Evolutionary conservation across 1,140 invertebrate genomes (phyloP).

Genomic region (Magallana angulata): DNA sequence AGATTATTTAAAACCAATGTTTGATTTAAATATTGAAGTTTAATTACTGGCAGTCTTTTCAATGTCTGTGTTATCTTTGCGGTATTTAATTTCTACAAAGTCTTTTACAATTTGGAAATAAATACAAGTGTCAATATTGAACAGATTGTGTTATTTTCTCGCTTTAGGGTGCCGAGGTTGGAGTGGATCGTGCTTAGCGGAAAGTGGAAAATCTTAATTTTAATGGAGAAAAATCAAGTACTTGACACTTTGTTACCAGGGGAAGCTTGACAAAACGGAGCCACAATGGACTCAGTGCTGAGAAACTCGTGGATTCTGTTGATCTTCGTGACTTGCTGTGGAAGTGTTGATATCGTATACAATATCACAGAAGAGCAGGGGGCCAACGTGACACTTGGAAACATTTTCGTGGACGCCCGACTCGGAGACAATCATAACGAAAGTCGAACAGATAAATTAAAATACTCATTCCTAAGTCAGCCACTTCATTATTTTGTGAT

Average conservation of each 20-base stretch:
- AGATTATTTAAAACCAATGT: conserved; percentile 5
- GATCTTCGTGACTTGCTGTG: conserved; percentile 14
- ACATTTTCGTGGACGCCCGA: conserved; percentile 42
- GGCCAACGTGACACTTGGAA: conserved; percentile 42
- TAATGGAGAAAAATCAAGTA: conserved; percentile 36
- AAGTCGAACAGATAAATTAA: conserved; percentile 42
- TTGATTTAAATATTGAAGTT: conserved; percentile 37
- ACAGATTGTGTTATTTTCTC: conserved; percentile 34
- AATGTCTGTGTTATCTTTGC: conserved; percentile 29
- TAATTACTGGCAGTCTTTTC: conserved; percentile 30
- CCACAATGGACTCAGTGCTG: conserved; percentile 31
- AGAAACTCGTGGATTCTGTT: conserved; percentile 29
- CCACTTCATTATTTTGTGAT: conserved; percentile 53
- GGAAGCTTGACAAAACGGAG: not conserved
- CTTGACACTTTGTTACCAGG: conserved; percentile 10
- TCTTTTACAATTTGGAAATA: conserved; percentile 30
- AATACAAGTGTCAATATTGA: conserved; percentile 38
- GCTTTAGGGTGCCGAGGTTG: conserved; percentile 7
- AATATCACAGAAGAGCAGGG: conserved; percentile 48
- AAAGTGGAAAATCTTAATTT: conserved; percentile 28
- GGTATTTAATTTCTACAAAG: conserved; percentile 27
- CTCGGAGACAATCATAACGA: conserved; percentile 34
- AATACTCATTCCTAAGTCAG: conserved; percentile 54
- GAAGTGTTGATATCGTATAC: conserved; percentile 34
- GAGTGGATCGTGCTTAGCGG: conserved; percentile 17